Evolutionary conservation across 1,140 invertebrate species (phyloP).

Genomic region (Zaprionus tsacasi): DNA sequence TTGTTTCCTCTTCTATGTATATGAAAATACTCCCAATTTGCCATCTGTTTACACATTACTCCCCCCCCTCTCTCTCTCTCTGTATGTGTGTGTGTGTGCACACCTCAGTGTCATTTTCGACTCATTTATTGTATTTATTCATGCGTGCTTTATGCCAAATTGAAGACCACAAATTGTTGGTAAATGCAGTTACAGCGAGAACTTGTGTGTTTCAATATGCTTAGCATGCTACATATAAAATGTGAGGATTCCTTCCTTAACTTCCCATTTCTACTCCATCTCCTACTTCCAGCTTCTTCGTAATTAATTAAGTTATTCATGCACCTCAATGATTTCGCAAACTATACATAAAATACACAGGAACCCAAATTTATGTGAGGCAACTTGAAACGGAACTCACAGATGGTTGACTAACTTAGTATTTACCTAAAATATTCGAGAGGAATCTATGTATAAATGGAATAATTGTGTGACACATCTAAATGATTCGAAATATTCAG

Average conservation of each 20-base stretch:
- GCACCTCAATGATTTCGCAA: constrained; percentile 7
- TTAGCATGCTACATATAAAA: constrained; percentile 10
- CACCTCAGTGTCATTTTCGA: constrained; percentile 3
- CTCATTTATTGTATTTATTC: constrained; percentile 30
- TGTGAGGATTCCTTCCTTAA: neutral
- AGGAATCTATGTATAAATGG: neutral
- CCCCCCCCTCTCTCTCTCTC: too few relatives aligned
- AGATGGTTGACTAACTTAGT: neutral
- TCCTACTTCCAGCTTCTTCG: neutral
- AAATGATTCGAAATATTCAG: neutral
- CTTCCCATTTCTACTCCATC: neutral
- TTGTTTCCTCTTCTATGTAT: neutral
- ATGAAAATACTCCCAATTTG: neutral
- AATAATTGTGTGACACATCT: neutral
- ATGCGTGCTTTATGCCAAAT: constrained; percentile 17
- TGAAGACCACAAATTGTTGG: constrained; percentile 16
- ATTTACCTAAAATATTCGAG: neutral
- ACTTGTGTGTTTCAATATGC: constrained; percentile 4
- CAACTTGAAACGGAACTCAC: neutral
- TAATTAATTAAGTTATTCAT: constrained; percentile 38
- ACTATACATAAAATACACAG: neutral
- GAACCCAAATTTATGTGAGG: neutral
- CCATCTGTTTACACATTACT: constrained; percentile 1
- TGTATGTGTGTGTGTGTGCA: neutral
- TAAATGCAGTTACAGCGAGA: neutral